Conservation (phyloP, 2,797 vertebrate genomes). For the Mus minutoides region DNA sequence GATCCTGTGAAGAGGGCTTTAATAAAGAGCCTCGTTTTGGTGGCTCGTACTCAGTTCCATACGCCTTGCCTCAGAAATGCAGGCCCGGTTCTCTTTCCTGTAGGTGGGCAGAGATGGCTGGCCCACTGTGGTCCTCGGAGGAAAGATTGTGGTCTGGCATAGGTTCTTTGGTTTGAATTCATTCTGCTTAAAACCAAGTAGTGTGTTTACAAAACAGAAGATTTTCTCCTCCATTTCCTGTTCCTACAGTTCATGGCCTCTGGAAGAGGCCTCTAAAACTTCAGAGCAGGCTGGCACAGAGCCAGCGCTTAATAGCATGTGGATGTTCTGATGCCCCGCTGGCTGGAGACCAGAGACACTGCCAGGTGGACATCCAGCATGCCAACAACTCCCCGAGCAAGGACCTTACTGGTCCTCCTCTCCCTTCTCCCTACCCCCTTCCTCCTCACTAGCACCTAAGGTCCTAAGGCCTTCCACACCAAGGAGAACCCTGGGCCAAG, state of each 20-base stretch:
- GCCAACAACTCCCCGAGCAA: background rate
- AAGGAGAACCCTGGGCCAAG: background rate
- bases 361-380: background rate
- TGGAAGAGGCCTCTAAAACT: background rate
- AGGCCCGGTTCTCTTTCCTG: background rate
- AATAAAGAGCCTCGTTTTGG: accelerated
- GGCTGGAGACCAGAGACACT: background rate
- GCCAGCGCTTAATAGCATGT: background rate
- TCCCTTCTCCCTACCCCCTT: background rate
- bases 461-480: background rate
- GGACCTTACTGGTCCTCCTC: background rate
- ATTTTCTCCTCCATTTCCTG: conserved; percentile 57
- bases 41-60: accelerated
- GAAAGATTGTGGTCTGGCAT: background rate
- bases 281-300: background rate
- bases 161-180: background rate
- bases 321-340: background rate
- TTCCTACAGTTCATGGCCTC: background rate
- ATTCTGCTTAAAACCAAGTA: background rate
- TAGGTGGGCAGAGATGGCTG: accelerated
- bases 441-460: background rate
- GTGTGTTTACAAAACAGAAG: conserved; percentile 50
- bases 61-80: background rate
- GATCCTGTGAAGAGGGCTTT: accelerated
- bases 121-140: accelerated